These are phyloP conservation scores for Vannuccia rotundouncinata DNA, from an alignment of 2,888 invertebrate species.

Conservation along the genomic window DNA sequence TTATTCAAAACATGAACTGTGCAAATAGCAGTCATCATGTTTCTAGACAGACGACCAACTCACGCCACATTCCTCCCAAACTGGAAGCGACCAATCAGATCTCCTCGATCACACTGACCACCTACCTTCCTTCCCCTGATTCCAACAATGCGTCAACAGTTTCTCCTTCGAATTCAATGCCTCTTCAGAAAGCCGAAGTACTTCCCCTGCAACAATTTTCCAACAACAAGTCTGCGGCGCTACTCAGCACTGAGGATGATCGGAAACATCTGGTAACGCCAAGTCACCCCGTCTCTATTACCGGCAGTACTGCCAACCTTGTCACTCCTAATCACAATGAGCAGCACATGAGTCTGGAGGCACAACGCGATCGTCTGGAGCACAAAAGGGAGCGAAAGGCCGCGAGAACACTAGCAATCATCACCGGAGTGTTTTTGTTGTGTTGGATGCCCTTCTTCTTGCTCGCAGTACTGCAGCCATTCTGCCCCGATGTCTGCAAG, in stretches of 20 bases:
- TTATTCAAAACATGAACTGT: too few relatives aligned
- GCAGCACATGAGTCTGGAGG: neutral
- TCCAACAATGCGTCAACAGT: conserved; percentile 13
- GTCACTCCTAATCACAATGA: neutral
- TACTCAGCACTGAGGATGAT: neutral
- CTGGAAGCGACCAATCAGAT: neutral
- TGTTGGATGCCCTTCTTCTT: conserved; percentile 88
- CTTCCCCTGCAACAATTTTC: neutral
- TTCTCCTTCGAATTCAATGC: conserved; percentile 42
- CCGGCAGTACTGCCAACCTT: conserved; percentile 40
- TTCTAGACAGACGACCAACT: neutral
- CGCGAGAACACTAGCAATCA: conserved; percentile 59
- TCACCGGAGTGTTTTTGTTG: conserved; percentile 85
- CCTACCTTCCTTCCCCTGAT: neutral
- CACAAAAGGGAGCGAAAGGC: conserved; percentile 55
- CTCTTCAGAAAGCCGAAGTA: neutral
- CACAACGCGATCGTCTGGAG: conserved; percentile 44
- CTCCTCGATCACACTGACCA: neutral
- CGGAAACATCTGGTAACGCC: conserved; percentile 41
- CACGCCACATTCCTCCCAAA: neutral
- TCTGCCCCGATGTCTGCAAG: conserved; percentile 3
- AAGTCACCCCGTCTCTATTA: conserved; percentile 38
- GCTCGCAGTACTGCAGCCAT: conserved; percentile 61
- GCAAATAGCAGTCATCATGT: neutral
- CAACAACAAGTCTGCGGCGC: neutral